Evolutionary conservation across 2,888 invertebrate species (phyloP).

Genomic region (Folsomia candida): DNA sequence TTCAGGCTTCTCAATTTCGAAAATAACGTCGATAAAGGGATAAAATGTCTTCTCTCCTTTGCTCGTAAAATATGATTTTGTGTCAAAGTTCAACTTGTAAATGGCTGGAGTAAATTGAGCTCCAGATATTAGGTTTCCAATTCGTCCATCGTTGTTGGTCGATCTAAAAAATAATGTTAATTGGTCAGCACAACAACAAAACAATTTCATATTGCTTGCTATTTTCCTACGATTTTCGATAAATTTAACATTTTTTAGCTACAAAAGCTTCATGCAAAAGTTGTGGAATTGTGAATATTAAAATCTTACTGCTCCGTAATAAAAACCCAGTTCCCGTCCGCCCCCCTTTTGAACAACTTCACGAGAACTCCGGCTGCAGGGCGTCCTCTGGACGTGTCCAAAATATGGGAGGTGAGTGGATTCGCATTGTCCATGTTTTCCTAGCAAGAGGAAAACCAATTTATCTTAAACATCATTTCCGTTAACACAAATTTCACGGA

Average conservation of each 20-base stretch:
- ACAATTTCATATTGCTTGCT: background rate
- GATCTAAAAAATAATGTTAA: constrained; percentile 42
- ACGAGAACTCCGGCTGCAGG: constrained; percentile 67
- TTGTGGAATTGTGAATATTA: too few species aligned
- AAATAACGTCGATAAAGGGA: constrained; percentile 74
- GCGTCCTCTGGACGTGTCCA: constrained; percentile 68
- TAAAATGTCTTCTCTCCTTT: constrained; percentile 58
- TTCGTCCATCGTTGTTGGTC: constrained; percentile 65
- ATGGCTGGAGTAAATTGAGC: constrained; percentile 65
- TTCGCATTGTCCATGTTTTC: constrained; percentile 14
- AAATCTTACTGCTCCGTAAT: constrained; percentile 54
- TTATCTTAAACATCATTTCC: background rate
- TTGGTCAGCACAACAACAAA: background rate
- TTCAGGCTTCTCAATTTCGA: constrained; percentile 63
- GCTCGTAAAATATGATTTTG: constrained; percentile 66
- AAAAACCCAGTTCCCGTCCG: constrained; percentile 66
- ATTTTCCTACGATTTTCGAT: too few species aligned
- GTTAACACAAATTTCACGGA: too few species aligned
- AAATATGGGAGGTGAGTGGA: constrained; percentile 70
- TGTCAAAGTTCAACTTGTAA: constrained; percentile 73
- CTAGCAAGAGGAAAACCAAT: background rate
- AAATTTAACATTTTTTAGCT: too few species aligned
- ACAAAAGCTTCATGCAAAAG: too few species aligned
- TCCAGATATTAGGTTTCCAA: constrained; percentile 62
- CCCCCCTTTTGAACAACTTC: constrained; percentile 57